Evolutionary conservation across 2,797 vertebrate species (phyloP), one percentile per base, ranked within the genome.

Genomic region (Lutjanus campechanus): DNA sequence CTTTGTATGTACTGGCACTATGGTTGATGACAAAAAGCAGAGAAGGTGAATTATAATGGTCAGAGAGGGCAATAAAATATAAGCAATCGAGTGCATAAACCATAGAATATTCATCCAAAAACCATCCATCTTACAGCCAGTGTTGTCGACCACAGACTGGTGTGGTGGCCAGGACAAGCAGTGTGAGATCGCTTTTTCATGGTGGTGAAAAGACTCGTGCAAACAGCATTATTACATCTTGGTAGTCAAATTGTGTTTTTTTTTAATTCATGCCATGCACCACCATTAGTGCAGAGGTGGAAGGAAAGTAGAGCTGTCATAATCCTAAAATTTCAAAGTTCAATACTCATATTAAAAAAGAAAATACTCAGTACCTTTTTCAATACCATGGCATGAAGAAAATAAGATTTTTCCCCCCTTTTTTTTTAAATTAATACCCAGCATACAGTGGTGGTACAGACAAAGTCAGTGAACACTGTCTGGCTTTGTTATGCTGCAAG

Each of bases 81-180:
- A 58, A 69, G 41, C 22, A 56, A 51, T 51, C n/a, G 29, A 36
- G 25, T 55, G 44, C 17, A 70, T 19, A 67, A 63, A 64, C 13
- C 6, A 72, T 3, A 20, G 9, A 25, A 54, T n/a, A 62, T 72
- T 36, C 56, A 68, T 64, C 11, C 17, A n/a, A 60, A 69, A 62
- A 59, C 62, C 56, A 77, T 71, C 10, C 49, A 56, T 70, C 41
- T 73, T 40, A 46, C 71, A 62, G 41, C 25, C 29, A 51, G 17
- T 43, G 51, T 5, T 43, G n/a, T n/a, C 0, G 20, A 65, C 53
- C 41, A 40, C 50, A 76, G 64, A 55, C 44, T 19, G 51, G n/a
- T 53, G 70, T 46, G 40, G 53, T n/a, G 22, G 65, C 58, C 71
- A 59, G 41, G 43, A 69, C 47, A 53, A 49, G 71, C 54, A 60